Conservation (phyloP, 2,888 invertebrate species). For the Meteorus colon region DNA sequence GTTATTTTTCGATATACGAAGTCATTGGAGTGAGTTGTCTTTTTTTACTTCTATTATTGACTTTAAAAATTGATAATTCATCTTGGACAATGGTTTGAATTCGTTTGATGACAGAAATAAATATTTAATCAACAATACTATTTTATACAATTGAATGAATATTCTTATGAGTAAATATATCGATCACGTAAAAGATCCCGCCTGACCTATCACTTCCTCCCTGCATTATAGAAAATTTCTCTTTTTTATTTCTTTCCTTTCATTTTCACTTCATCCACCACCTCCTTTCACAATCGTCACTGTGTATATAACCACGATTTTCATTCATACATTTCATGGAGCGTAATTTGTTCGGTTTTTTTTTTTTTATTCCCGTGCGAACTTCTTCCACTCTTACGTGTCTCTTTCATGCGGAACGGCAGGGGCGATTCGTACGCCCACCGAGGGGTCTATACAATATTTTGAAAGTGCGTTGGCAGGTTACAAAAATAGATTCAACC, state of each 20-base stretch:
- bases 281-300: not conserved
- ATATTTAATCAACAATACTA: not conserved
- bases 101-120: no score
- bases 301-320: conserved; percentile 21
- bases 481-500: conserved; percentile 51
- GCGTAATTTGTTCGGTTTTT: conserved; percentile 40
- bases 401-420: conserved; percentile 24
- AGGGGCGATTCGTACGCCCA: conserved; percentile 43
- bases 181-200: conserved; percentile 8
- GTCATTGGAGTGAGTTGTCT: no score
- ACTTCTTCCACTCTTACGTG: conserved; percentile 21
- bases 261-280: conserved; percentile 5
- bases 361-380: conserved; percentile 22
- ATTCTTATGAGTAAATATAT: not conserved
- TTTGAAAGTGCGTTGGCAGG: conserved; percentile 51
- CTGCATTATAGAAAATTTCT: not conserved
- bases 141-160: no score
- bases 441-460: conserved; percentile 49
- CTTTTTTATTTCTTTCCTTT: conserved; percentile 25
- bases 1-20: no score
- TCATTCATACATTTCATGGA: conserved; percentile 8
- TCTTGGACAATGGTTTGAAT: no score
- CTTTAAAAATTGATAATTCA: no score
- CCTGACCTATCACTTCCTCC: conserved; percentile 37
- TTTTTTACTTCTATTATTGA: not conserved